Evolutionary conservation across 35 echinoderm and acorn worm genomes (phyloP).

Genomic region (Antedon bifida): DNA sequence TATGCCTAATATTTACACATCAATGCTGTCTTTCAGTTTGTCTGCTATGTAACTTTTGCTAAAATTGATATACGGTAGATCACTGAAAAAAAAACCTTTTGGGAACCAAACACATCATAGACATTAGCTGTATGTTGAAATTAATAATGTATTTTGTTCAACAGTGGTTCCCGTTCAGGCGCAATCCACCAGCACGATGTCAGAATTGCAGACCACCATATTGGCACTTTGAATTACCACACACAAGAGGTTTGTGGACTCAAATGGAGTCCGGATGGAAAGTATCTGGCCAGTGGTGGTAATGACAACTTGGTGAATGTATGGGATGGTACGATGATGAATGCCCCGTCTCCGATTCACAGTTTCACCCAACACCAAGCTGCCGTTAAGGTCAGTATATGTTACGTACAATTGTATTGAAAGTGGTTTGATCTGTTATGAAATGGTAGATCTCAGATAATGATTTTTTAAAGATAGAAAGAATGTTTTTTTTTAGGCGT

Average conservation of each 20-base stretch:
- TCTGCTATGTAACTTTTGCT: too few relatives aligned
- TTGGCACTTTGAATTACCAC: conserved; percentile 40
- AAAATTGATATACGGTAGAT: too few relatives aligned
- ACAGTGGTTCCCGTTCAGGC: conserved; percentile 53
- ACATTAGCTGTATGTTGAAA: too few relatives aligned
- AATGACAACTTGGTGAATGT: conserved; percentile 77
- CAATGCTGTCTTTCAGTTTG: too few relatives aligned
- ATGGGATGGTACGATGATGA: conserved; percentile 41
- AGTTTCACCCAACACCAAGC: conserved; percentile 68
- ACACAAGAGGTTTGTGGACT: conserved; percentile 79
- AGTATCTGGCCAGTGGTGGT: conserved; percentile 75
- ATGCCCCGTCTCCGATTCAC: conserved; percentile 29
- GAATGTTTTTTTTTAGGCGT: conserved; percentile 57
- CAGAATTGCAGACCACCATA: conserved; percentile 50
- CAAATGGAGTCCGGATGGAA: conserved; percentile 58
- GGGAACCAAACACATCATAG: too few relatives aligned
- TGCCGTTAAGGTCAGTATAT: conserved; percentile 53
- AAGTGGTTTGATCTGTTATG: too few relatives aligned
- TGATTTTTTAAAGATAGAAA: too few relatives aligned
- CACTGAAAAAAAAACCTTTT: too few relatives aligned
- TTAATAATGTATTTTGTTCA: background rate
- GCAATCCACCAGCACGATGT: conserved; percentile 87
- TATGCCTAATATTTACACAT: too few relatives aligned
- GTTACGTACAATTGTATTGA: too few relatives aligned
- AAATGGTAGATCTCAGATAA: too few relatives aligned